Percentiles rank a stretch among this genome's conserved stretches.
phyloP scores from a whole-genome alignment of 2,797 vertebrate species.

The Hypotaenidia okinawae region DNA sequence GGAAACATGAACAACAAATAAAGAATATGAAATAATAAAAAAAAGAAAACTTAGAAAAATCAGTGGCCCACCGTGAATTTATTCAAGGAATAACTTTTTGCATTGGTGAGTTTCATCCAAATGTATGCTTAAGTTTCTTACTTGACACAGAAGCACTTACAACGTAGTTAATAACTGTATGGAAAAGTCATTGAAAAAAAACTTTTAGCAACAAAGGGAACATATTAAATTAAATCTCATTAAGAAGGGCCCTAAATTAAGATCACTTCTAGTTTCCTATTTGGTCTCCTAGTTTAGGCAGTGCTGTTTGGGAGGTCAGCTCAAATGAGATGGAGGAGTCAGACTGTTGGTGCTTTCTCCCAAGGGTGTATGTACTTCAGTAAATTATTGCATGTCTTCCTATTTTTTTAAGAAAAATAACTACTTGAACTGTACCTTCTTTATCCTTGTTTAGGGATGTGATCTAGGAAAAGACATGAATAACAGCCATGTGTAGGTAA shows the following conservation, averaged over 20 bases:
- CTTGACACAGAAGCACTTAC: background rate
- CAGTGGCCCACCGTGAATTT: background rate
- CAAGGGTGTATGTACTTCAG: background rate
- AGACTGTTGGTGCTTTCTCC: background rate
- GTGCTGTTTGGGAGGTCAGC: background rate
- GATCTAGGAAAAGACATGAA: background rate
- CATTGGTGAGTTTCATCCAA: background rate
- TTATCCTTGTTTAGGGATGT: background rate
- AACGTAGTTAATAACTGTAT: background rate
- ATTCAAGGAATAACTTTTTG: background rate
- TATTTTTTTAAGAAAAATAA: too few species aligned
- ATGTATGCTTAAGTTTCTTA: background rate
- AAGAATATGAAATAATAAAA: background rate
- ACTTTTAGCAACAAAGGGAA: background rate
- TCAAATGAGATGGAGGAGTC: background rate
- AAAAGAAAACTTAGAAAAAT: background rate
- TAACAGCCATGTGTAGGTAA: background rate
- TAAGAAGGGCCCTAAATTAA: background rate
- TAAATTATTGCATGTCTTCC: background rate
- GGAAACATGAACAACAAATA: background rate
- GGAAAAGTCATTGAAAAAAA: background rate
- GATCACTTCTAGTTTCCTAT: background rate
- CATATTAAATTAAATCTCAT: background rate
- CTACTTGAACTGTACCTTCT: background rate
- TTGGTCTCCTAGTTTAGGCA: background rate